These are phyloP conservation scores for Rhabdophis nuchalis DNA, from an alignment of 2,797 vertebrate genomes.

Conservation along the genomic window DNA sequence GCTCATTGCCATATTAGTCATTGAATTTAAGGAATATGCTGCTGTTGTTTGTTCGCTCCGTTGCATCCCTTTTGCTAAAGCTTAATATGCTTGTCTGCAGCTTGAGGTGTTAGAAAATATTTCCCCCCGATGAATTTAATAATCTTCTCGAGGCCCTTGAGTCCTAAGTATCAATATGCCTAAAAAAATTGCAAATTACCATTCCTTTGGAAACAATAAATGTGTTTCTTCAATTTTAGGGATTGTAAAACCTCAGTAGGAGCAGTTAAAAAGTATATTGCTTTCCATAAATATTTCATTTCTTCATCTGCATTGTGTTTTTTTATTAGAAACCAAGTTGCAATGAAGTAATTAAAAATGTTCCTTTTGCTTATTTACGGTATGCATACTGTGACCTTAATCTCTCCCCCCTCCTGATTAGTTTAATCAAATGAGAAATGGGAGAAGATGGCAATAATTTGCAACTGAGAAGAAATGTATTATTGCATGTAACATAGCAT, in stretches of 20 bases:
- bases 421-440: slow-evolving; percentile 33
- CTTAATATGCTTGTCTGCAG: neutral
- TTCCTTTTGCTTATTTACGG: slow-evolving; percentile 19
- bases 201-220: slow-evolving; percentile 17
- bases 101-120: neutral
- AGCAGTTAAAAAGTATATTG: slow-evolving; percentile 17
- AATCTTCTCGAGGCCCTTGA: slow-evolving; percentile 1
- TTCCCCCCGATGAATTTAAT: neutral
- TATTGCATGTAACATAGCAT: slow-evolving; percentile 3
- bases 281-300: slow-evolving; percentile 36
- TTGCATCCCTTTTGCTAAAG: neutral
- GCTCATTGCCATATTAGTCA: neutral
- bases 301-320: slow-evolving; percentile 14
- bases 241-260: slow-evolving; percentile 18
- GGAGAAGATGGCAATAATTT: slow-evolving; percentile 24
- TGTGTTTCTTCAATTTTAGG: slow-evolving; percentile 17
- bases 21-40: neutral
- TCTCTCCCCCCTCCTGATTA: slow-evolving; percentile 1
- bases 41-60: neutral
- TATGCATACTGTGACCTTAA: slow-evolving; percentile 13
- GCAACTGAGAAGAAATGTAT: slow-evolving; percentile 9
- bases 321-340: slow-evolving; percentile 21
- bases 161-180: neutral
- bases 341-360: slow-evolving; percentile 32
- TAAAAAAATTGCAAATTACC: neutral